These are phyloP conservation scores for Dolomedes plantarius DNA, from an alignment of 2,888 invertebrate species.

Conservation along the genomic window DNA sequence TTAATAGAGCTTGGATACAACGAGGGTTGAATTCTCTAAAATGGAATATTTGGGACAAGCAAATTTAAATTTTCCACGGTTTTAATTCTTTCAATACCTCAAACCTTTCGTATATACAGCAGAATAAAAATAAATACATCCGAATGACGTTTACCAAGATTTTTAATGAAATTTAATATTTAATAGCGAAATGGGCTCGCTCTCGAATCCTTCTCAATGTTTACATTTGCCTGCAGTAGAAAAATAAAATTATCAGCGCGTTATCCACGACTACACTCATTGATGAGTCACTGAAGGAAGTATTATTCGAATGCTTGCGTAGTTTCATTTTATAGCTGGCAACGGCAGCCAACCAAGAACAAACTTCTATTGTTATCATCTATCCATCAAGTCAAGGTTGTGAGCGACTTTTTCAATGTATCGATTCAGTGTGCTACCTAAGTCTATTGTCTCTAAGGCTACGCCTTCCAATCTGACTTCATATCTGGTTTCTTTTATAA, in stretches of 20 bases:
- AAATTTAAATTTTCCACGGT: too few species aligned
- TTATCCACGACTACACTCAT: neutral
- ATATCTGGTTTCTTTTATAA: neutral
- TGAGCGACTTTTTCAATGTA: constrained; percentile 16
- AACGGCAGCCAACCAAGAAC: constrained; percentile 9
- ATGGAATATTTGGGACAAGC: too few species aligned
- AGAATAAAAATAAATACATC: too few species aligned
- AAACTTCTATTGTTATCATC: neutral
- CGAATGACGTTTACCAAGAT: too few species aligned
- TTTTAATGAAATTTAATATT: too few species aligned
- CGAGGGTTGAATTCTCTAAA: too few species aligned
- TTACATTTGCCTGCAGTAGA: neutral
- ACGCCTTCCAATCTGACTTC: neutral
- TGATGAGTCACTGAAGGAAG: constrained; percentile 9
- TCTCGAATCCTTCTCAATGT: neutral
- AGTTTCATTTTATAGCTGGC: neutral
- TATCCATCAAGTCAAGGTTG: constrained; percentile 12
- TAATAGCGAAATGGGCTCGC: too few species aligned
- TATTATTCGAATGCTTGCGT: constrained; percentile 1
- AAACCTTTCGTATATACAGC: too few species aligned
- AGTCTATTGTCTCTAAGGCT: neutral
- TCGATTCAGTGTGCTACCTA: neutral
- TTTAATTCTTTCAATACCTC: too few species aligned
- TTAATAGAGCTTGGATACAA: too few species aligned
- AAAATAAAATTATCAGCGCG: neutral